Conservation (phyloP, 2,888 invertebrate species). For the Phyllotreta cruciferae region DNA sequence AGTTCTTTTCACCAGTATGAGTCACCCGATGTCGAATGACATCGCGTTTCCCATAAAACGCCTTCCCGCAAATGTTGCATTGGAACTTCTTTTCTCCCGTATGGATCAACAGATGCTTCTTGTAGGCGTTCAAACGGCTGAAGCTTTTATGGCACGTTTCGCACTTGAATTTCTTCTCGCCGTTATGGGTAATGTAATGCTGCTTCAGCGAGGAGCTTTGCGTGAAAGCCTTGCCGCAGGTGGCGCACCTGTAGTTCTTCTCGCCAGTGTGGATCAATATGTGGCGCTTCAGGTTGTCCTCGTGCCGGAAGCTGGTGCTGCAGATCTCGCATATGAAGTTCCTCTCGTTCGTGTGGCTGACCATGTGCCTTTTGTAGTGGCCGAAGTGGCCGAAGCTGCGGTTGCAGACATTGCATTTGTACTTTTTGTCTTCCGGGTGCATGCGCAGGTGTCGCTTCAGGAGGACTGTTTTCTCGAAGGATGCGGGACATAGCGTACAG, state of each 20-base stretch:
- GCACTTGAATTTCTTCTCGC: constrained; percentile 10
- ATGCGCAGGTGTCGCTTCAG: constrained; percentile 4
- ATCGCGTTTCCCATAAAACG: constrained; percentile 11
- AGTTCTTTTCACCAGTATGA: constrained; percentile 8
- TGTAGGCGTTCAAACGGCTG: constrained; percentile 8
- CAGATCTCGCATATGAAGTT: constrained; percentile 12
- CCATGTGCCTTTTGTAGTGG: constrained; percentile 14
- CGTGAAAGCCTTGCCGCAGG: constrained; percentile 14
- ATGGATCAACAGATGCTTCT: constrained; percentile 13
- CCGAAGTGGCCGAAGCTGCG: constrained; percentile 13
- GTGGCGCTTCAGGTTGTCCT: constrained; percentile 8
- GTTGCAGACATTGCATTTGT: constrained; percentile 8
- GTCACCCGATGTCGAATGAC: constrained; percentile 4
- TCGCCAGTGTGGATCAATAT: constrained; percentile 13
- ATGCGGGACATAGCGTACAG: not conserved
- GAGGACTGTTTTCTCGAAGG: constrained; percentile 8
- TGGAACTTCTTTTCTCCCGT: constrained; percentile 9
- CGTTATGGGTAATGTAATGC: constrained; percentile 9
- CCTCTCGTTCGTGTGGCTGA: constrained; percentile 11
- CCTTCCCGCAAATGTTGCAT: constrained; percentile 8
- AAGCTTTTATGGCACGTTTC: constrained; percentile 9
- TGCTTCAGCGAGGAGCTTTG: constrained; percentile 13
- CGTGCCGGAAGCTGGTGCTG: constrained; percentile 7
- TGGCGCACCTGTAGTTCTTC: constrained; percentile 7
- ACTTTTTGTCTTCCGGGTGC: constrained; percentile 11